Evolutionary conservation across 2,888 invertebrate species (phyloP), one percentile per base, ranked within the genome.

Genomic region (Caenorhabditis sp.): DNA sequence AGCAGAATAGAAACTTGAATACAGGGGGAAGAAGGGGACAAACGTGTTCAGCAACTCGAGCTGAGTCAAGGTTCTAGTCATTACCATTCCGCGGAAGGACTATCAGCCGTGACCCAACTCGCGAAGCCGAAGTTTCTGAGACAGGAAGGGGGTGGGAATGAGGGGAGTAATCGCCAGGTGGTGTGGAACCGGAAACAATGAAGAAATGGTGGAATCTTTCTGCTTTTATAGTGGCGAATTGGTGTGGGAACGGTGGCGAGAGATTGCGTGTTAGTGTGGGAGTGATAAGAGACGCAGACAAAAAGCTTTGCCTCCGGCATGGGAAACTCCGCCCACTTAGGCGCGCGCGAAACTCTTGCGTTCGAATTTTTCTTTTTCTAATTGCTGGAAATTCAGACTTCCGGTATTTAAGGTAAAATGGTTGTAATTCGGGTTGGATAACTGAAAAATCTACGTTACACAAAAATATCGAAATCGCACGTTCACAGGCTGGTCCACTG

Each of bases 51-150:
- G 26, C n/a, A n/a, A 24, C 63, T 24, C 82, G 70, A 59, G 70
- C 31, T 80, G 79, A 83, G 80, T 35, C 64, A 80, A 79, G 80
- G 79, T 74, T 83, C 83, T 83, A 83, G 83, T 83, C 83, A 83
- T 83, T 83, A 28, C 80, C 80, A 70, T 63, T 2, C 6, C n/a
- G 7, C 19, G 77, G 64, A 82, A 79, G 56, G 82, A 82, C 82
- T 82, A 74, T 38, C 24, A 68, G 47, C 77, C 77, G 69, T 82
- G 24, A 44, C 82, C 79, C 82, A 79, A 12, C 68, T 63, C 82
- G 77, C 12, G 58, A 59, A 38, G 31, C 31, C 51, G 35, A 41
- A 38, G 66, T 19, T 7, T 19, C 12, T 5, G 41, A 28, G n/a
- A 19, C 31, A 22, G 54, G 56, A 69, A 2, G 12, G 49, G 22